A percentile compares a stretch with the other conserved stretches of the same genome.
Evolutionary conservation across 2,797 vertebrate genomes (phyloP).

Genomic region (Synaphobranchus kaupii): DNA sequence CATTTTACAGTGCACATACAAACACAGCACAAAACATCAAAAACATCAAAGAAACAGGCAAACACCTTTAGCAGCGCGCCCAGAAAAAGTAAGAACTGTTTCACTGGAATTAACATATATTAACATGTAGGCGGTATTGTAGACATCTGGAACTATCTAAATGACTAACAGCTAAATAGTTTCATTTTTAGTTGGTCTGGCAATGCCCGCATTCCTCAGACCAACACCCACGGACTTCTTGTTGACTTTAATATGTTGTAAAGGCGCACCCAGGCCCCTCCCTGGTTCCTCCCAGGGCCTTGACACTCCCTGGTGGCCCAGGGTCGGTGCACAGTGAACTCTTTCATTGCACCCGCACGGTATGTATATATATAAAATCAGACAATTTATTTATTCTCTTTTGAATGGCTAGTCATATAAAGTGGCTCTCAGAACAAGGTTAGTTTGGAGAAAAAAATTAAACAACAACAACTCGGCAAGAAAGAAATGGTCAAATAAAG

Average conservation of each 20-base stretch:
- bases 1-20: background rate
- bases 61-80: background rate
- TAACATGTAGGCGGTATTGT: background rate
- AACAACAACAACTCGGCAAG: background rate
- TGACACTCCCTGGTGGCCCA: constrained; percentile 38
- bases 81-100: background rate
- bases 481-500: background rate
- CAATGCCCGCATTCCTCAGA: background rate
- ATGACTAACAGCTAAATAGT: background rate
- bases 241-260: constrained; percentile 51
- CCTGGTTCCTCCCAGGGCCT: constrained; percentile 48
- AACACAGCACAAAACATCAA: background rate
- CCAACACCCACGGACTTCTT: constrained; percentile 53
- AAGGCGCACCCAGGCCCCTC: constrained; percentile 39
- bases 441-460: background rate
- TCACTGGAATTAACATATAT: background rate
- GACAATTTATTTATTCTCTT: constrained; percentile 19
- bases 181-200: constrained; percentile 1
- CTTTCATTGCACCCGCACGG: constrained; percentile 48
- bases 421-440: background rate
- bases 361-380: constrained; percentile 43
- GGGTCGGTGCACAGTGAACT: constrained; percentile 38
- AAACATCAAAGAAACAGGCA: background rate
- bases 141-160: background rate
- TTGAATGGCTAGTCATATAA: background rate